Conservation (phyloP, 2,888 invertebrate genomes). For the Drosophila siamana region DNA sequence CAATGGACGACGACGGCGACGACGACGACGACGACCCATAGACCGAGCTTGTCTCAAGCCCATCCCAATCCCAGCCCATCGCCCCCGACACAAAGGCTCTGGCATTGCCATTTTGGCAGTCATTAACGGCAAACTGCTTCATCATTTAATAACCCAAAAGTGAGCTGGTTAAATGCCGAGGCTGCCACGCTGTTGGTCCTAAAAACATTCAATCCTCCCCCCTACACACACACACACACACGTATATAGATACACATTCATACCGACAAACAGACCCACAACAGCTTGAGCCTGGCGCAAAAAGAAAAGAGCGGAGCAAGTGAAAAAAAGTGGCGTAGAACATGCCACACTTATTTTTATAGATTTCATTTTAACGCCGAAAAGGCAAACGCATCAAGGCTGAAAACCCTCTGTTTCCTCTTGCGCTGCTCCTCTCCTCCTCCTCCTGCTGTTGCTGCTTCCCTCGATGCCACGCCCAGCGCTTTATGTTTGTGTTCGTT, state of each 20-base stretch:
- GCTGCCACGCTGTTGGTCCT: constrained; percentile 57
- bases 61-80: too few relatives aligned
- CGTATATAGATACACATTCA: constrained; percentile 9
- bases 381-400: constrained; percentile 77
- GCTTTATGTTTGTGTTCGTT: constrained; percentile 33
- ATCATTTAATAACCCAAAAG: constrained; percentile 82
- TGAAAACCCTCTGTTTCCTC: constrained; percentile 9
- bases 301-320: constrained; percentile 12
- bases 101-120: constrained; percentile 75
- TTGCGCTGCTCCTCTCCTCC: neutral
- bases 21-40: constrained; percentile 40
- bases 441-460: neutral
- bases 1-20: constrained; percentile 56
- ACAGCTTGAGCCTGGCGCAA: constrained; percentile 56
- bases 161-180: constrained; percentile 81
- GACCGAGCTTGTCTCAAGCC: constrained; percentile 30
- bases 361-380: constrained; percentile 81
- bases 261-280: constrained; percentile 46
- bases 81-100: constrained; percentile 25
- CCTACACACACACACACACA: constrained; percentile 22
- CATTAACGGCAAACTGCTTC: constrained; percentile 81
- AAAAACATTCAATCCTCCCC: constrained; percentile 44
- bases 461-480: constrained; percentile 22
- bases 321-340: constrained; percentile 64
- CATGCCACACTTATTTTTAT: constrained; percentile 81